These are phyloP conservation scores for Icerya purchasi DNA, from an alignment of 2,888 invertebrate genomes.

Conservation along the genomic window DNA sequence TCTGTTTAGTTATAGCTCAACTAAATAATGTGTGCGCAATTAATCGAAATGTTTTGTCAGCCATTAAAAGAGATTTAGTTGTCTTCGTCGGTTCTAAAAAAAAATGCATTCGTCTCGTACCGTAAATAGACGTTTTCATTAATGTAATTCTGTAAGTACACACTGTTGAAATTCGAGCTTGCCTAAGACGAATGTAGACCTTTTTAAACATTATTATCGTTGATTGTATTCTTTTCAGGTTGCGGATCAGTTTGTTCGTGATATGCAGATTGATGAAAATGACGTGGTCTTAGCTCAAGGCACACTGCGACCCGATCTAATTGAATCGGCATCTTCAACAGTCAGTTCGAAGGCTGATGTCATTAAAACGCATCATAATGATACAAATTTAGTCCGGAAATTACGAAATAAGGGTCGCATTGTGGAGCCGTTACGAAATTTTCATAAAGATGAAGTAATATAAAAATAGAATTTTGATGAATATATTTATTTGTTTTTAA, in stretches of 20 bases:
- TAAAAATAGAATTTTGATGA: too few species aligned
- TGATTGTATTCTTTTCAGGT: conserved; percentile 30
- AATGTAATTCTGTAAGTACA: too few species aligned
- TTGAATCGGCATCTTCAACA: conserved; percentile 81
- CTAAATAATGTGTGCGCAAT: too few species aligned
- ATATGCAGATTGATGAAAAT: conserved; percentile 71
- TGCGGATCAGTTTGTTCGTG: conserved; percentile 70
- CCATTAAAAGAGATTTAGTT: too few species aligned
- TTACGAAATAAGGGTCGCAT: conserved; percentile 45
- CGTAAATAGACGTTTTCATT: too few species aligned
- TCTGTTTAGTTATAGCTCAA: too few species aligned
- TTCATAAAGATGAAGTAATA: conserved; percentile 97
- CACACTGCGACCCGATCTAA: conserved; percentile 88
- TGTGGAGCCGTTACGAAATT: conserved; percentile 93
- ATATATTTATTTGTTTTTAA: too few species aligned
- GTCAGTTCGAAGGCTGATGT: conserved; percentile 67
- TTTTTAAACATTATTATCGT: neutral
- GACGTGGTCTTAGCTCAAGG: conserved; percentile 87
- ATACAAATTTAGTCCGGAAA: conserved; percentile 76
- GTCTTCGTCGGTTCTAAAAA: too few species aligned
- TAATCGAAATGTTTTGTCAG: too few species aligned
- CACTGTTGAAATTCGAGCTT: neutral
- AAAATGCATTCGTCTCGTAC: too few species aligned
- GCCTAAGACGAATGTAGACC: neutral
- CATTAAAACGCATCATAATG: conserved; percentile 99